Base-by-base conservation (phyloP, 2,113 vertebrate species). In the Pseudorectes ferrugineus region DNA sequence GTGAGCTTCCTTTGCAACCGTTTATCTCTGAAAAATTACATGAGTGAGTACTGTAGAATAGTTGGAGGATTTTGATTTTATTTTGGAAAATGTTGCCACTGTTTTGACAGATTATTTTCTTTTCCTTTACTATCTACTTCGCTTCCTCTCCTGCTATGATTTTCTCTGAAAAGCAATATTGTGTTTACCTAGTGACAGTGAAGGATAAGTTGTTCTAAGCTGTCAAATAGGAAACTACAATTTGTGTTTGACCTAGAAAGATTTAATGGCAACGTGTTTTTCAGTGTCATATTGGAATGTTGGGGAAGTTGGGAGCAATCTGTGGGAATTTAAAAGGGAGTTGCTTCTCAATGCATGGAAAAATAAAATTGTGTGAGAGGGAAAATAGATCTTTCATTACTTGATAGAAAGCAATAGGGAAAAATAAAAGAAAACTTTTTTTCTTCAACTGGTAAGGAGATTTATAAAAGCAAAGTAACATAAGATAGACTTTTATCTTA, bases 181-280 rank as follows among this genome's bases (percentile, higher is more conserved):
- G 36, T 91, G 59, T 94, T 97, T 96, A 83, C 79, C 51, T 59
- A 42, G 72, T 51, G 91, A 61, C 45, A 92, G 33, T 72, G 76
- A 92, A 94, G 80, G 70, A 67, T 89, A 94, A 80, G 84, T 61
- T 88, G 75, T 88, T 96, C 86, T 88, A 66, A 78, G 52, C 91
- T 95, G 84, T 96, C 93, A 95, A 85, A 93, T 59, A 89, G 72
- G 75, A 83, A 93, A 83, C 46, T 86, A 81, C 88, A 93, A 65
- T 95, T 93, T 96, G 51, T 36, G 38, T 92, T 92, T 93, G 95
- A 92, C 92, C 86, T 89, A 91, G 80, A 95, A 92, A 89, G 57
- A 68, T 85, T 92, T 92, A 94, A 88, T 75, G 68, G 43, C 52
- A 72, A 28, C 38, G 8, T 73, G 63, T 92, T 81, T 85, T 75